phyloP scores from a whole-genome alignment of 64 coral and sea anemone species.

The Hydrozoanthus tunicans region DNA sequence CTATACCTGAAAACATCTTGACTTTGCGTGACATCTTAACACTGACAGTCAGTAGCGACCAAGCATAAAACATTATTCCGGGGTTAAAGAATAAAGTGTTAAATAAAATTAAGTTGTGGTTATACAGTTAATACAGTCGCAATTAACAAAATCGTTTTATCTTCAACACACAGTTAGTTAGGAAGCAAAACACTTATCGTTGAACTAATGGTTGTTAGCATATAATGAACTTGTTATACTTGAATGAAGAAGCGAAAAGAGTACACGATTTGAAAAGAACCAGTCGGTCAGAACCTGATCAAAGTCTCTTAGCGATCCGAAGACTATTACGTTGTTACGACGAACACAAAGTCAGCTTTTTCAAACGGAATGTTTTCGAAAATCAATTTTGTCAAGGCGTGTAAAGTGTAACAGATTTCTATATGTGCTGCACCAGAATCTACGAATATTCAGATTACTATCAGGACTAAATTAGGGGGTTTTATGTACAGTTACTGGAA shows the following conservation, averaged over 20 bases:
- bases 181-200: background rate
- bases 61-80: background rate
- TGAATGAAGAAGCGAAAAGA: slow-evolving; percentile 6
- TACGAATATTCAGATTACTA: no score
- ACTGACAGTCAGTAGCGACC: background rate
- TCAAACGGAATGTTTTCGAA: no score
- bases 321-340: no score
- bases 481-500: no score
- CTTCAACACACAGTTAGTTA: background rate
- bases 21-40: background rate
- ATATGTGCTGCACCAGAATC: no score
- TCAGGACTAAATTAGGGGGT: no score
- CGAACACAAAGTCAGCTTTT: no score
- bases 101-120: background rate
- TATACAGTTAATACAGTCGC: background rate
- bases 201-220: background rate
- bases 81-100: background rate
- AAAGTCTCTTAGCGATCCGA: no score
- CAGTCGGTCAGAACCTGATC: background rate
- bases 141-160: background rate
- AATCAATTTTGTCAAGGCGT: no score
- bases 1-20: background rate
- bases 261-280: slow-evolving; percentile 16
- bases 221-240: background rate
- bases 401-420: no score